A percentile compares a stretch with the other conserved stretches of the same genome.
phyloP scores from a whole-genome alignment of 2,888 invertebrate genomes.

The Agonopterix heracliana region DNA sequence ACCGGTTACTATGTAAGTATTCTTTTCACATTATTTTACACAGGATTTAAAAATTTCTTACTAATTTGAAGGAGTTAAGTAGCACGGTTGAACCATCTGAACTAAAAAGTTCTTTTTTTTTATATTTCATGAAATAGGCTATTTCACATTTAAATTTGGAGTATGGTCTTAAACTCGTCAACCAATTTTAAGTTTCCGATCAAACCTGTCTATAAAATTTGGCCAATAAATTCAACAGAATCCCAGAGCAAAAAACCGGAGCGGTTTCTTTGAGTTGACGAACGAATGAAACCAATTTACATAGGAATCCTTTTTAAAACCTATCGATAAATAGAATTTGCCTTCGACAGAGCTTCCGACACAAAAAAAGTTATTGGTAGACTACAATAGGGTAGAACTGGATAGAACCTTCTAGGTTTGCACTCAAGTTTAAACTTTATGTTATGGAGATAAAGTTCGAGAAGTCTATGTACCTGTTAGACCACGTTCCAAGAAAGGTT shows the following conservation, averaged over 20 bases:
- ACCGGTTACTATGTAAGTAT: too few relatives aligned
- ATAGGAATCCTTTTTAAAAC: slow-evolving; percentile 54
- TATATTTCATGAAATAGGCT: too few relatives aligned
- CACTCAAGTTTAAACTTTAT: slow-evolving; percentile 4
- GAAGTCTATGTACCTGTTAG: not conserved
- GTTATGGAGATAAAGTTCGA: slow-evolving; percentile 1
- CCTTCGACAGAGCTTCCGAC: slow-evolving; percentile 43
- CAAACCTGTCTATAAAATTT: slow-evolving; percentile 11
- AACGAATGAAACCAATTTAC: slow-evolving; percentile 41
- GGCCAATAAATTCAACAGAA: slow-evolving; percentile 28
- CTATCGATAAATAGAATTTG: slow-evolving; percentile 44
- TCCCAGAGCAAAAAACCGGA: slow-evolving; percentile 25
- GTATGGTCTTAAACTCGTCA: too few relatives aligned
- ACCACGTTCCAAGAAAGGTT: slow-evolving; percentile 11
- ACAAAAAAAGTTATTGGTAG: slow-evolving; percentile 31
- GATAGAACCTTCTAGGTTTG: slow-evolving; percentile 12
- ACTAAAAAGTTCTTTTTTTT: too few relatives aligned
- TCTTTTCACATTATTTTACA: too few relatives aligned
- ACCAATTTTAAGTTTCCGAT: slow-evolving; percentile 5
- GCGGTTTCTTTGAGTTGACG: slow-evolving; percentile 40
- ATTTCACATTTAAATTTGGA: too few relatives aligned
- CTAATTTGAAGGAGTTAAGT: too few relatives aligned
- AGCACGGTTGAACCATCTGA: too few relatives aligned
- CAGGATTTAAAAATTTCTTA: too few relatives aligned
- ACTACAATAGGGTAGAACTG: slow-evolving; percentile 24